A percentile compares a stretch with the other conserved stretches of the same genome.
Evolutionary conservation across 2,113 vertebrate genomes (phyloP).

Genomic region (Tychaedon coryphoeus): DNA sequence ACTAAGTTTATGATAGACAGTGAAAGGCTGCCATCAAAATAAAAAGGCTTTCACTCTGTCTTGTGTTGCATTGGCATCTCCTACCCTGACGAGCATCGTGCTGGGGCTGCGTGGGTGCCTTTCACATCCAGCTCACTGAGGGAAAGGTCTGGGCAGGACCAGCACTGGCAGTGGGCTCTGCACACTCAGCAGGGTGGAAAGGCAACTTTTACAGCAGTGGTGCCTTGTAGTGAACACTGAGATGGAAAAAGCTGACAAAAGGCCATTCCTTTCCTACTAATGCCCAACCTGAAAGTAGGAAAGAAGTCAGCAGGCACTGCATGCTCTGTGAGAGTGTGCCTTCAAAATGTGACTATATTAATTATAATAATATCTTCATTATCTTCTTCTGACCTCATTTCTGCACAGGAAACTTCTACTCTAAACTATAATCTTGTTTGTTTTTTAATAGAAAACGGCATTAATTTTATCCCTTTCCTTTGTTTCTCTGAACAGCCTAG

Average conservation of each 20-base stretch:
- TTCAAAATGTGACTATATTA: neutral
- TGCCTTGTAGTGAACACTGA: neutral
- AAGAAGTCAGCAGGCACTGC: neutral
- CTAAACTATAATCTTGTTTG: neutral
- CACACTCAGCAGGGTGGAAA: neutral
- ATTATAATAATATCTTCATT: neutral
- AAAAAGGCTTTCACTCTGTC: slow-evolving; percentile 62
- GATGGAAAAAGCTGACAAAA: neutral
- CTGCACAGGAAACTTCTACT: neutral
- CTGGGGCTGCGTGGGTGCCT: neutral
- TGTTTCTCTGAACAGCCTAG: neutral
- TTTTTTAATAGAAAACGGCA: neutral
- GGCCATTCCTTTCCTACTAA: neutral
- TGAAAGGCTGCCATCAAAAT: slow-evolving; percentile 74
- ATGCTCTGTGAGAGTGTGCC: neutral
- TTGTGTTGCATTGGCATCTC: slow-evolving; percentile 10
- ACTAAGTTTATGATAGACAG: slow-evolving; percentile 78
- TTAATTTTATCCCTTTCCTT: neutral
- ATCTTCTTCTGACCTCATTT: neutral
- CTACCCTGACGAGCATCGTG: slow-evolving; percentile 4
- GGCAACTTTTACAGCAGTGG: neutral
- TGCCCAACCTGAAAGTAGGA: neutral
- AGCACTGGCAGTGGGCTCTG: neutral
- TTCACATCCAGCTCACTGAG: neutral
- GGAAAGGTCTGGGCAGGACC: slow-evolving; percentile 26